Conservation (phyloP, 2,113 vertebrate species). For the Laticauda laticaudata region DNA sequence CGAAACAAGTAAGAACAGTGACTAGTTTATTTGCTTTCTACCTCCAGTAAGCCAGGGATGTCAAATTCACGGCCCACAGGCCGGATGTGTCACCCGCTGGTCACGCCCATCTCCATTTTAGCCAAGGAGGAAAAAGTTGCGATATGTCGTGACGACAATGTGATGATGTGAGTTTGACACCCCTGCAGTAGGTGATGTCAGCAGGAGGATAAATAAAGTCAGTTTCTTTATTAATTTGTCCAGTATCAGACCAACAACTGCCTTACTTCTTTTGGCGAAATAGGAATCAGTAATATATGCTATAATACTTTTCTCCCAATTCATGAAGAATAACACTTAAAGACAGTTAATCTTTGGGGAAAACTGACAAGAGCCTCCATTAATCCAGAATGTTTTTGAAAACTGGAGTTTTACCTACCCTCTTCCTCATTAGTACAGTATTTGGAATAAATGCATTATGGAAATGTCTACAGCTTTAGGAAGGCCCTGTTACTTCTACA, state of each 20-base stretch:
- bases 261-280: not conserved
- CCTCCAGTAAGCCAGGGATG: too few relatives aligned
- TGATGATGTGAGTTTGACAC: too few relatives aligned
- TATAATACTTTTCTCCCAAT: not conserved
- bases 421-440: not conserved
- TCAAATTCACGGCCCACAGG: too few relatives aligned
- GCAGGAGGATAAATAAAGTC: not conserved
- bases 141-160: too few relatives aligned
- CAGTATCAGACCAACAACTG: not conserved
- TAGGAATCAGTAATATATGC: not conserved
- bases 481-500: not conserved
- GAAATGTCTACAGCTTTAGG: not conserved
- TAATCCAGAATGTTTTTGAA: not conserved
- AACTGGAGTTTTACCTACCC: not conserved
- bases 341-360: not conserved
- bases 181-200: not conserved
- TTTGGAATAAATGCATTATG: not conserved
- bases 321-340: not conserved
- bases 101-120: too few relatives aligned
- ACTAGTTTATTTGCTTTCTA: not conserved
- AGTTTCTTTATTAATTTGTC: not conserved
- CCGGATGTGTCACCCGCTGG: too few relatives aligned
- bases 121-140: too few relatives aligned
- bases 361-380: not conserved
- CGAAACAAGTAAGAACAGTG: not conserved